Conservation (phyloP, 2,888 invertebrate genomes). For the Sicus ferrugineus region DNA sequence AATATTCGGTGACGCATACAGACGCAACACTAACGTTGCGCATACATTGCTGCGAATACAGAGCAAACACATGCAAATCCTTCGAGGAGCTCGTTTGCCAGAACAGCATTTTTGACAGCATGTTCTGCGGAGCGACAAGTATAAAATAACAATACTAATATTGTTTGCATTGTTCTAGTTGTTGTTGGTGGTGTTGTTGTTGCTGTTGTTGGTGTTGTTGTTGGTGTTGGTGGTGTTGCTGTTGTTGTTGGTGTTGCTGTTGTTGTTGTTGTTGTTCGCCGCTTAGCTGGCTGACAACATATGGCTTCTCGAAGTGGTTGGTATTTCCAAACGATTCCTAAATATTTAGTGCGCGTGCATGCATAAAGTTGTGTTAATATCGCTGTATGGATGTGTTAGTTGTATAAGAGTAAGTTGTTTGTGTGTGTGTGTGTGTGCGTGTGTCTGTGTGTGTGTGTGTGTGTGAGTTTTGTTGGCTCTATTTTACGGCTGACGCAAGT, state of each 20-base stretch:
- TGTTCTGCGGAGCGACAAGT: too few species aligned
- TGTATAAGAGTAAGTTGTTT: background rate
- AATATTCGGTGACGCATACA: background rate
- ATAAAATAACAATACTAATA: too few species aligned
- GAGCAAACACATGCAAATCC: background rate
- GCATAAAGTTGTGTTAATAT: too few species aligned
- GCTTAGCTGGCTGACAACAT: background rate
- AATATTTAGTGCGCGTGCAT: background rate
- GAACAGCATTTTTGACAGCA: slow-evolving; percentile 2
- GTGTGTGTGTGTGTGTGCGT: background rate
- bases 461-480: background rate
- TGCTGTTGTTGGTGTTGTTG: background rate
- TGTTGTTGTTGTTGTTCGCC: background rate
- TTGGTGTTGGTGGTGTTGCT: background rate
- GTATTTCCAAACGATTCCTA: too few species aligned
- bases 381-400: background rate
- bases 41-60: background rate
- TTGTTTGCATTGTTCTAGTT: too few species aligned
- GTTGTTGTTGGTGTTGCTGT: slow-evolving; percentile 1
- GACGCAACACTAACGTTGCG: background rate
- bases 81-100: background rate
- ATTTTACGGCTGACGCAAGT: slow-evolving; percentile 5
- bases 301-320: too few species aligned
- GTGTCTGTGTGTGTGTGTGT: background rate
- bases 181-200: background rate